Conservation (phyloP, 2,888 invertebrate genomes). For the Congeria kusceri region DNA sequence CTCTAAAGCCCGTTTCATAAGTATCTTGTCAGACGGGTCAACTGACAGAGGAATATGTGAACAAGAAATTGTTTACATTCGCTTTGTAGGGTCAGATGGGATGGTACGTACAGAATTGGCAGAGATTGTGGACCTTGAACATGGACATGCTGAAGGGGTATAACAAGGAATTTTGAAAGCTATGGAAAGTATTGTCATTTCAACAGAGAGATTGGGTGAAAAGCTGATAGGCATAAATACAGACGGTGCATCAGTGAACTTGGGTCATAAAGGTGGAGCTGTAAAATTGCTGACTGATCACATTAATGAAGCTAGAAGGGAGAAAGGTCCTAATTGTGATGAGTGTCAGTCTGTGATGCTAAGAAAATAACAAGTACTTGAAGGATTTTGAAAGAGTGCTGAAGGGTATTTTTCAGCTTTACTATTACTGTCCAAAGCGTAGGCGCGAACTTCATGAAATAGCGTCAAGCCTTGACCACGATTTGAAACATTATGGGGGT, state of each 20-base stretch:
- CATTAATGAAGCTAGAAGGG: slow-evolving; percentile 16
- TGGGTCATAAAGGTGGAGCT: slow-evolving; percentile 45
- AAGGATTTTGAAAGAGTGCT: slow-evolving; percentile 36
- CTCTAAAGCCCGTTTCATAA: slow-evolving; percentile 30
- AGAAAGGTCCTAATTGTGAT: no score
- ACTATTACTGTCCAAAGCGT: slow-evolving; percentile 46
- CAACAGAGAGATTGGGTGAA: background rate
- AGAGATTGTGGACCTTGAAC: slow-evolving; percentile 31
- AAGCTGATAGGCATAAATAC: slow-evolving; percentile 43
- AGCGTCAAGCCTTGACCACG: slow-evolving; percentile 21
- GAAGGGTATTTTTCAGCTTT: slow-evolving; percentile 43
- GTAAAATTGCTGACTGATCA: slow-evolving; percentile 37
- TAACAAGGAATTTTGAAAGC: slow-evolving; percentile 27
- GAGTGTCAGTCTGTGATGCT: slow-evolving; percentile 39
- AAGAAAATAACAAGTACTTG: slow-evolving; percentile 39
- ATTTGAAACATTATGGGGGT: slow-evolving; percentile 41
- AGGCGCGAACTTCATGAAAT: slow-evolving; percentile 44
- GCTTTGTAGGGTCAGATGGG: slow-evolving; percentile 20
- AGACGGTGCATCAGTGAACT: slow-evolving; percentile 47
- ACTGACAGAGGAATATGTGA: slow-evolving; percentile 30
- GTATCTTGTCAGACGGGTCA: slow-evolving; percentile 34
- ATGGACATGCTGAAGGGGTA: slow-evolving; percentile 43
- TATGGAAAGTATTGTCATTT: slow-evolving; percentile 17
- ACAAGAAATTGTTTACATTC: slow-evolving; percentile 31
- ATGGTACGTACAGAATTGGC: slow-evolving; percentile 23